Evolutionary conservation across 2,797 vertebrate species (phyloP).

Genomic region (Tiaroga cobitis): DNA sequence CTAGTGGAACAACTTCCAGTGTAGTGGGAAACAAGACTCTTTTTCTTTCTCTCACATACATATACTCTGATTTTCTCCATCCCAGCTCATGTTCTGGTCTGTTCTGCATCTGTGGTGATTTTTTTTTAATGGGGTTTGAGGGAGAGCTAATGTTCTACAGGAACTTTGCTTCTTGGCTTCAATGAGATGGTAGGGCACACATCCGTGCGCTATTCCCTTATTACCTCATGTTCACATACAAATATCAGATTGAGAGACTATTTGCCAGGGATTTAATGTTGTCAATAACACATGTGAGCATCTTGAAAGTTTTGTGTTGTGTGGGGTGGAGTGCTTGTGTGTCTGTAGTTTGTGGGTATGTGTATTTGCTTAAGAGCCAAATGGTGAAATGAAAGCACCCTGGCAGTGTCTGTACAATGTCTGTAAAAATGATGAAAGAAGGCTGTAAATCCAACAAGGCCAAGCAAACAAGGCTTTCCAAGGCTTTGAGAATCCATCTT

Average conservation of each 20-base stretch:
- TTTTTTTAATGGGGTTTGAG: slow-evolving; percentile 18
- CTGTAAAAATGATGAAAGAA: slow-evolving; percentile 50
- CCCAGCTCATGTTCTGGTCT: slow-evolving; percentile 15
- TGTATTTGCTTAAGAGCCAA: slow-evolving; percentile 39
- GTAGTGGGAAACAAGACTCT: slow-evolving; percentile 50
- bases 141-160: slow-evolving; percentile 32
- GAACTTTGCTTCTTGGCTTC: neutral
- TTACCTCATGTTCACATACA: slow-evolving; percentile 37
- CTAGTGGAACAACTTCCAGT: slow-evolving; percentile 46
- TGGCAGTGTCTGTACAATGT: slow-evolving; percentile 27
- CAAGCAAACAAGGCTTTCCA: slow-evolving; percentile 39
- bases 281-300: slow-evolving; percentile 10
- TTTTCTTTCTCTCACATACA: slow-evolving; percentile 5
- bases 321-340: neutral
- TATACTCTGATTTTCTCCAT: neutral
- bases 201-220: neutral
- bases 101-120: slow-evolving; percentile 32
- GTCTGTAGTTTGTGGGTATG: slow-evolving; percentile 6
- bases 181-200: slow-evolving; percentile 10
- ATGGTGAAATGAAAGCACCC: slow-evolving; percentile 40
- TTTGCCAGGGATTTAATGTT: slow-evolving; percentile 27
- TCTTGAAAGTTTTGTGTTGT: slow-evolving; percentile 19
- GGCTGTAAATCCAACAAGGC: slow-evolving; percentile 35
- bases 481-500: slow-evolving; percentile 17
- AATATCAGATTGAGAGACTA: slow-evolving; percentile 38